These are phyloP conservation scores for Chanos chanos DNA, from an alignment of 2,797 vertebrate genomes.

Conservation along the genomic window DNA sequence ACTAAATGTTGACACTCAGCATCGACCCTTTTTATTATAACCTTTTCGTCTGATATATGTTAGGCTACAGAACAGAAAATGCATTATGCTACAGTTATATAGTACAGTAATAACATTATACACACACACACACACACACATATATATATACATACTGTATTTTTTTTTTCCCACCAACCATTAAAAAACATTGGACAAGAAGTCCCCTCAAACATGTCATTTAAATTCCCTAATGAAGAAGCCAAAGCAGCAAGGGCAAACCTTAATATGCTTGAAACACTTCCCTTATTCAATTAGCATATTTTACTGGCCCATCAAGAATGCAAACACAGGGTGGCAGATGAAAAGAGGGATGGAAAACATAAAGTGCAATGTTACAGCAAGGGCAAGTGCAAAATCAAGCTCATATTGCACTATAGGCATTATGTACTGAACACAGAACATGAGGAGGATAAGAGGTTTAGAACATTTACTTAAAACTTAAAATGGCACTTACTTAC, in stretches of 20 bases:
- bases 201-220: conserved; percentile 30
- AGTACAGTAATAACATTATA: too few relatives aligned
- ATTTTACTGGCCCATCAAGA: conserved; percentile 21
- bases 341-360: conserved; percentile 11
- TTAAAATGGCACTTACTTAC: background rate
- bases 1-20: too few relatives aligned
- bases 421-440: conserved; percentile 3
- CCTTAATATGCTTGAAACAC: conserved; percentile 31
- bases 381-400: conserved; percentile 27
- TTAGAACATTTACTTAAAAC: background rate
- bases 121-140: too few relatives aligned
- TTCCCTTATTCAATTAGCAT: conserved; percentile 42
- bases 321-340: conserved; percentile 11
- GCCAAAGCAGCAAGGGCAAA: conserved; percentile 23
- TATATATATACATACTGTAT: background rate
- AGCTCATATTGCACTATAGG: conserved; percentile 5
- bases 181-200: conserved; percentile 22
- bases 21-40: too few relatives aligned
- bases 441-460: conserved; percentile 14
- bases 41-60: too few relatives aligned
- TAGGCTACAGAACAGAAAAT: too few relatives aligned
- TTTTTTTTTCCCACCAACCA: conserved; percentile 7
- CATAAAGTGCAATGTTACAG: conserved; percentile 28
- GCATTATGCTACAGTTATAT: too few relatives aligned
- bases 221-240: conserved; percentile 35